Evolutionary conservation across 2,797 vertebrate species (phyloP).

Genomic region (Phrynocephalus guinanensis): DNA sequence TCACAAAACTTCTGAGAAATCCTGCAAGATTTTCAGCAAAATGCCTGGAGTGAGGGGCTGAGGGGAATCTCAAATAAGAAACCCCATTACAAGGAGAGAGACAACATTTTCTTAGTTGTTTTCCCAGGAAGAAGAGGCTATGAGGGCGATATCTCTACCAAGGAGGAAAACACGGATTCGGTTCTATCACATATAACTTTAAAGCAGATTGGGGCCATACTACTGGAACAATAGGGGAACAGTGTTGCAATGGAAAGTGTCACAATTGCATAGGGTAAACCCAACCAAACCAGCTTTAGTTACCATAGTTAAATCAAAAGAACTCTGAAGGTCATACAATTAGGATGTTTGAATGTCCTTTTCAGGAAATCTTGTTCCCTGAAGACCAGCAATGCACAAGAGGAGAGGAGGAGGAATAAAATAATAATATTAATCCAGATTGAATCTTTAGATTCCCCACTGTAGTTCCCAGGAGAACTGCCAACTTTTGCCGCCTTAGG

Average conservation of each 20-base stretch:
- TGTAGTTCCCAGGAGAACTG: too few species aligned
- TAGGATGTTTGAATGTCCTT: background rate
- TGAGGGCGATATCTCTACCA: too few species aligned
- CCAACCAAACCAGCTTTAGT: background rate
- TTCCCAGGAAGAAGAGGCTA: too few species aligned
- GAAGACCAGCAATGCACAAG: background rate
- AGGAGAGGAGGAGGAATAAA: background rate
- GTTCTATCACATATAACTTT: accelerated
- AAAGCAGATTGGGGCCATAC: accelerated
- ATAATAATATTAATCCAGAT: background rate
- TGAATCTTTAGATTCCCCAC: too few species aligned
- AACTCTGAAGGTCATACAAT: background rate
- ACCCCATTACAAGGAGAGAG: too few species aligned
- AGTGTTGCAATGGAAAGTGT: background rate
- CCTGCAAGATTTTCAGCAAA: too few species aligned
- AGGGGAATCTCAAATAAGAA: too few species aligned
- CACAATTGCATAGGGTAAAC: background rate
- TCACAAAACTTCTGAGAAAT: too few species aligned
- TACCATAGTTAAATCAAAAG: background rate
- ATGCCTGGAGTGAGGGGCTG: too few species aligned
- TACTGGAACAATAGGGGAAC: background rate
- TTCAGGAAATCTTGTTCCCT: background rate
- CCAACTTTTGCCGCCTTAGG: too few species aligned
- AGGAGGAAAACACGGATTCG: conserved; percentile 29
- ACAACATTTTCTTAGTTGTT: too few species aligned